phyloP scores from a whole-genome alignment of 2,888 invertebrate genomes.

The Dryobotodes eremita region DNA sequence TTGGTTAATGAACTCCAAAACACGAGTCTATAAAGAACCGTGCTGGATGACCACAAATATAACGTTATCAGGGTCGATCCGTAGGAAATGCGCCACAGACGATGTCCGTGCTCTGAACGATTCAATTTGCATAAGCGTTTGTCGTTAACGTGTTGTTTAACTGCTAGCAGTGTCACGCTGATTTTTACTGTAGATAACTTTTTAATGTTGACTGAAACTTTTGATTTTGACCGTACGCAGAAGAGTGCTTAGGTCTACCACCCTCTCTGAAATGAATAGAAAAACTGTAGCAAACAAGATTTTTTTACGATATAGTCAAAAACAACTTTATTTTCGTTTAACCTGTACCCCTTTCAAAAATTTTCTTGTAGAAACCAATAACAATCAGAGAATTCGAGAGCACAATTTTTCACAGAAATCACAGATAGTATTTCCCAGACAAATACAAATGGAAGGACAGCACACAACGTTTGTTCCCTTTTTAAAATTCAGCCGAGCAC shows the following conservation, averaged over 20 bases:
- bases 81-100: constrained; percentile 73
- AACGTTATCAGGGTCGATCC: constrained; percentile 78
- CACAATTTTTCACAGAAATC: constrained; percentile 25
- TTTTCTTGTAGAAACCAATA: background rate
- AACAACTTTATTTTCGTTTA: background rate
- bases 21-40: constrained; percentile 57
- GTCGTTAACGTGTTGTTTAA: constrained; percentile 73
- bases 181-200: constrained; percentile 32
- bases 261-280: background rate
- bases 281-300: background rate
- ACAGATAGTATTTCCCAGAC: constrained; percentile 32
- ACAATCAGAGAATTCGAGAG: background rate
- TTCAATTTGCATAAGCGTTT: constrained; percentile 84
- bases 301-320: background rate
- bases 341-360: background rate
- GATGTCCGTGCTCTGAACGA: constrained; percentile 71
- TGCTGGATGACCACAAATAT: constrained; percentile 77
- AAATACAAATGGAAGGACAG: constrained; percentile 43
- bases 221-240: background rate
- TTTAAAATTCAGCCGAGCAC: constrained; percentile 72
- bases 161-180: constrained; percentile 12
- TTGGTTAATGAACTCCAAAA: constrained; percentile 10
- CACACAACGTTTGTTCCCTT: constrained; percentile 61
- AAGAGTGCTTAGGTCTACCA: background rate
- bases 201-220: background rate